These are phyloP conservation scores for Pammene aurita DNA, from an alignment of 2,888 invertebrate genomes.

Conservation along the genomic window DNA sequence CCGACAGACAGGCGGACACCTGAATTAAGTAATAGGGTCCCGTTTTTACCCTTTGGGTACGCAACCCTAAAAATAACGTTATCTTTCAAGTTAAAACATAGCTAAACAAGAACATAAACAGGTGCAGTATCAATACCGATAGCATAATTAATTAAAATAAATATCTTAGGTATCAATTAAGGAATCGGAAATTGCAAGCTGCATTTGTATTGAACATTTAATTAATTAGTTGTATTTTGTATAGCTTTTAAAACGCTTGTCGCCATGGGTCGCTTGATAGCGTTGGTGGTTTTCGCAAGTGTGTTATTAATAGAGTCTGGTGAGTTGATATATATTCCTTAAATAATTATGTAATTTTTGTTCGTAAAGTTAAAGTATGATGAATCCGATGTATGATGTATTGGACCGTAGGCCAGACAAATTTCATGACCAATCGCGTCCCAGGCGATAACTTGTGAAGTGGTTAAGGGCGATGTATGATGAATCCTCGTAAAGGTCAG, in stretches of 20 bases:
- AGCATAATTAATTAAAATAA: neutral
- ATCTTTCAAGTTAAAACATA: neutral
- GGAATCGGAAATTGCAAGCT: neutral
- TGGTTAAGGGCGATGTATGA: too few species aligned
- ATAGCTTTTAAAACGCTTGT: neutral
- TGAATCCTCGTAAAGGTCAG: too few species aligned
- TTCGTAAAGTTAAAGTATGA: too few species aligned
- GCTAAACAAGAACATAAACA: neutral
- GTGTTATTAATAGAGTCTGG: neutral
- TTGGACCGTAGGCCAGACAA: too few species aligned
- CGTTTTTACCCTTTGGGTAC: too few species aligned
- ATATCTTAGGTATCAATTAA: conserved; percentile 4
- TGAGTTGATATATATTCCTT: neutral
- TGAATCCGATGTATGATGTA: too few species aligned
- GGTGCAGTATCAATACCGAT: neutral
- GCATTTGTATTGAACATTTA: conserved; percentile 1
- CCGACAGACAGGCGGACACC: too few species aligned
- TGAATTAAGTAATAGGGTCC: too few species aligned
- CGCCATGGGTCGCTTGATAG: neutral
- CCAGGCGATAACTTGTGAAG: too few species aligned
- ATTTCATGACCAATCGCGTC: too few species aligned
- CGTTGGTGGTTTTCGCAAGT: neutral
- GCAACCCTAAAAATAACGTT: conserved; percentile 6
- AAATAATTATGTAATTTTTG: too few species aligned
- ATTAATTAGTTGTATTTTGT: neutral